Evolutionary conservation across 2,888 invertebrate species (phyloP).

Genomic region (Chrysodeixis includens): DNA sequence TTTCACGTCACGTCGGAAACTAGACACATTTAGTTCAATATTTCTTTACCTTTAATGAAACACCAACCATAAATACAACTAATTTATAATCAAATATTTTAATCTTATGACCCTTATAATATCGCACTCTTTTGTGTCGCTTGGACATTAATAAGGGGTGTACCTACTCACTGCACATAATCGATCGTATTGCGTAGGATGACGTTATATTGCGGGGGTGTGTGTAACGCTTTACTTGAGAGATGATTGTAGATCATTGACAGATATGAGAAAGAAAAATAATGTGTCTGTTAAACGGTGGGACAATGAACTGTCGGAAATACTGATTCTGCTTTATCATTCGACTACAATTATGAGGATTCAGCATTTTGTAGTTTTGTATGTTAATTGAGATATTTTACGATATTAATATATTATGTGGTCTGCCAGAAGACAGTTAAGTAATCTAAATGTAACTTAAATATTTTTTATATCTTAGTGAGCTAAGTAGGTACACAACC

Average conservation of each 20-base stretch:
- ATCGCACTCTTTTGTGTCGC: slow-evolving; percentile 11
- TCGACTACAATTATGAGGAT: not conserved
- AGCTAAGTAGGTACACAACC: too few species aligned
- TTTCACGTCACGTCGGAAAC: too few species aligned
- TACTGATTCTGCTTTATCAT: not conserved
- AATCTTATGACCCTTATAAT: slow-evolving; percentile 17
- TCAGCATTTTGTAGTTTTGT: too few species aligned
- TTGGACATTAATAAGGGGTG: slow-evolving; percentile 28
- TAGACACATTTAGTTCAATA: too few species aligned
- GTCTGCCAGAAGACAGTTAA: too few species aligned
- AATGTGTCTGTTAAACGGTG: not conserved
- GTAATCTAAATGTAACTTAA: too few species aligned
- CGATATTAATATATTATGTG: too few species aligned
- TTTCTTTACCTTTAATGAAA: too few species aligned
- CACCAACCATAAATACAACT: slow-evolving; percentile 6
- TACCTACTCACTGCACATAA: slow-evolving; percentile 30
- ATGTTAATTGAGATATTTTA: too few species aligned
- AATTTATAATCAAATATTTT: slow-evolving; percentile 29
- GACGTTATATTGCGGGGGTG: slow-evolving; percentile 51
- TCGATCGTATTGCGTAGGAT: slow-evolving; percentile 28
- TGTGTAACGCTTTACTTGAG: slow-evolving; percentile 42
- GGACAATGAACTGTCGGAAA: not conserved
- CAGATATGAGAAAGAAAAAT: slow-evolving; percentile 26
- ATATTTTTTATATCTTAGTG: too few species aligned
- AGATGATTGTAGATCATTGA: slow-evolving; percentile 32